These are phyloP conservation scores for Pachyseris speciosa DNA, from an alignment of 64 coral and sea anemone genomes.

Conservation along the genomic window DNA sequence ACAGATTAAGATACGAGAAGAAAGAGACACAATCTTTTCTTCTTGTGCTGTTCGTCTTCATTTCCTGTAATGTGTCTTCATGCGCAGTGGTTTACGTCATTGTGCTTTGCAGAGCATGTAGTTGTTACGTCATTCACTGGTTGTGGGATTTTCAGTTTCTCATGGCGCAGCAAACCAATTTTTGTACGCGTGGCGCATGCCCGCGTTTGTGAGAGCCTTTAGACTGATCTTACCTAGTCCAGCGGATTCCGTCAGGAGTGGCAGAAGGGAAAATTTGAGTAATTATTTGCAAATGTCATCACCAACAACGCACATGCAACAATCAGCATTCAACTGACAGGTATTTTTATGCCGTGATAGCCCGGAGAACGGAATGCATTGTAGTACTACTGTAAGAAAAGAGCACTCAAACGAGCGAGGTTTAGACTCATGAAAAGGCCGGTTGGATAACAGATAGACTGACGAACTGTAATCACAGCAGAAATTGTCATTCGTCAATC, in stretches of 20 bases:
- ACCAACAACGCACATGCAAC: background rate
- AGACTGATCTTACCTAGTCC: background rate
- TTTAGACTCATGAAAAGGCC: no score
- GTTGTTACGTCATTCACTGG: slow-evolving; percentile 73
- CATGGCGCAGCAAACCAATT: slow-evolving; percentile 71
- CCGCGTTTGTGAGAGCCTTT: slow-evolving; percentile 72
- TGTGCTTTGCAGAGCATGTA: slow-evolving; percentile 61
- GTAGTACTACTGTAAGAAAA: no score
- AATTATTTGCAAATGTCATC: background rate
- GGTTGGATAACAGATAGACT: no score
- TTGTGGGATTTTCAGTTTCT: slow-evolving; percentile 78
- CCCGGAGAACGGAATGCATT: background rate
- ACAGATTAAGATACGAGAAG: slow-evolving; percentile 41
- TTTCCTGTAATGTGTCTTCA: slow-evolving; percentile 61
- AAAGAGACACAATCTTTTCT: slow-evolving; percentile 72
- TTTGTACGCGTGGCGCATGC: slow-evolving; percentile 86
- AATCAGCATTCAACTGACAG: background rate
- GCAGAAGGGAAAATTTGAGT: background rate
- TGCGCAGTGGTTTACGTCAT: slow-evolving; percentile 61
- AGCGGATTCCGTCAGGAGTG: background rate
- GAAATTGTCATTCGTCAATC: no score
- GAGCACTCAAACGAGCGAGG: background rate
- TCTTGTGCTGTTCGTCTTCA: slow-evolving; percentile 60
- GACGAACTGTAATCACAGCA: no score
- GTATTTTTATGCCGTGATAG: background rate